Conservation (phyloP, 2,797 vertebrate species). For the Anguilla obscura region DNA sequence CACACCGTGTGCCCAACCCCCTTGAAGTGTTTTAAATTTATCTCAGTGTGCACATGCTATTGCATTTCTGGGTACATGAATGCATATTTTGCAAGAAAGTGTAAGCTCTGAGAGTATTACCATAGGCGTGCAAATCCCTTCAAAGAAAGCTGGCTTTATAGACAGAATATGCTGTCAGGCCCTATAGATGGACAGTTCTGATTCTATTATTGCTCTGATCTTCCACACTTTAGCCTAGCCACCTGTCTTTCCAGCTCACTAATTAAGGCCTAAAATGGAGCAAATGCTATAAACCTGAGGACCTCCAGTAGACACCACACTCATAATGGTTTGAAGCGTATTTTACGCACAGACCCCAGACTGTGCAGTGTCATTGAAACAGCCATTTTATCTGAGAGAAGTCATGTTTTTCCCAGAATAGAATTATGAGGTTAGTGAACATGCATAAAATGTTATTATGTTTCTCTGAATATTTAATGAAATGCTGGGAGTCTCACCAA, state of each 20-base stretch:
- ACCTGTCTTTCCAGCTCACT: background rate
- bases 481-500: conserved; percentile 19
- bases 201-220: background rate
- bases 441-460: conserved; percentile 47
- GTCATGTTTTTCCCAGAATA: conserved; percentile 17
- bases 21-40: conserved; percentile 18
- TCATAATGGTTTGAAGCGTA: background rate
- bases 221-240: background rate
- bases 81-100: background rate
- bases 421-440: conserved; percentile 11
- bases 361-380: background rate
- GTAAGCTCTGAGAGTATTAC: background rate
- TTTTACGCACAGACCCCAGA: background rate
- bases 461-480: conserved; percentile 51
- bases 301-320: background rate
- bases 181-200: background rate
- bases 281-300: background rate
- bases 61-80: background rate
- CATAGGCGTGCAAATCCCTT: background rate
- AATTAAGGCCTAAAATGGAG: background rate
- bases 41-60: background rate
- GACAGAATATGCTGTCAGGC: background rate
- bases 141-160: background rate
- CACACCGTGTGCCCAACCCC: conserved; percentile 18
- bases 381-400: conserved; percentile 11